A percentile compares a stretch with the other conserved stretches of the same genome.
Evolutionary conservation across 2,888 invertebrate genomes (phyloP).

Genomic region (Dolomedes plantarius): DNA sequence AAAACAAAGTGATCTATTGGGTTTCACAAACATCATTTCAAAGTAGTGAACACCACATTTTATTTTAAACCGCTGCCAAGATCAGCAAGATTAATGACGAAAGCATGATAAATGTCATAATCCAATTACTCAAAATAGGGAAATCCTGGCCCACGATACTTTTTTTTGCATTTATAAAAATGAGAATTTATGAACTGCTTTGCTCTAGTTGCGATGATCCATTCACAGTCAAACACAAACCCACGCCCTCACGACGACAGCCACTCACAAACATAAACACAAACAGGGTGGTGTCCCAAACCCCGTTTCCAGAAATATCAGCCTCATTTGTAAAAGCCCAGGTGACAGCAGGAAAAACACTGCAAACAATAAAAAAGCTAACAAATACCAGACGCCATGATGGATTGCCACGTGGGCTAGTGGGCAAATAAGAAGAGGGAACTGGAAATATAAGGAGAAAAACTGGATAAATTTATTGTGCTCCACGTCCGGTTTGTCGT

Average conservation of each 20-base stretch:
- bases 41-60: too few relatives aligned
- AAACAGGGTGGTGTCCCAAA: constrained; percentile 7
- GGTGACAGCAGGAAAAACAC: not conserved
- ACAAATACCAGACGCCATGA: constrained; percentile 57
- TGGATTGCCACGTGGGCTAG: constrained; percentile 28
- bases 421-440: constrained; percentile 33
- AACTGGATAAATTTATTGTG: constrained; percentile 61
- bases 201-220: not conserved
- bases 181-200: not conserved
- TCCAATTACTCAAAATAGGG: too few relatives aligned
- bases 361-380: constrained; percentile 3
- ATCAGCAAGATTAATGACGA: too few relatives aligned
- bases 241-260: not conserved
- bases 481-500: constrained; percentile 56
- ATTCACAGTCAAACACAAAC: not conserved
- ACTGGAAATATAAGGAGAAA: constrained; percentile 31
- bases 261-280: constrained; percentile 7
- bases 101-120: too few relatives aligned
- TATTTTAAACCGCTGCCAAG: too few relatives aligned
- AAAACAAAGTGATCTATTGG: too few relatives aligned
- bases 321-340: not conserved
- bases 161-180: not conserved
- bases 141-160: too few relatives aligned
- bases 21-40: too few relatives aligned
- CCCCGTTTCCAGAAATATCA: constrained; percentile 9